Conservation (phyloP, 2,797 vertebrate species). For the Poecilia velifera region DNA sequence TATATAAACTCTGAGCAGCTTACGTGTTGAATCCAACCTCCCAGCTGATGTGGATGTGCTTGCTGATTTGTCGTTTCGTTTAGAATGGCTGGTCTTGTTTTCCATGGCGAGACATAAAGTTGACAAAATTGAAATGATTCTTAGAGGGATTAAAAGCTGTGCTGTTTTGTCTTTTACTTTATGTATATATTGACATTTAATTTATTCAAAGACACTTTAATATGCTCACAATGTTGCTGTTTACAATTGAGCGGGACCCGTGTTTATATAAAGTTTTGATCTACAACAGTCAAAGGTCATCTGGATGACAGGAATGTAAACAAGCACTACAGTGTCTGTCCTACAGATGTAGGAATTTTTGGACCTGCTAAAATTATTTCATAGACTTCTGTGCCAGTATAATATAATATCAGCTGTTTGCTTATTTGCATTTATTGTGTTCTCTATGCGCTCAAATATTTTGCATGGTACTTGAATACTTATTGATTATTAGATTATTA, state of each 20-base stretch:
- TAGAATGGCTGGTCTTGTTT: not conserved
- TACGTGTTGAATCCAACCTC: not conserved
- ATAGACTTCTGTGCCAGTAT: not conserved
- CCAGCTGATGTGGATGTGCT: not conserved
- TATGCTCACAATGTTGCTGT: not conserved
- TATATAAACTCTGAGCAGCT: not conserved
- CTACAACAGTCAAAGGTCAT: not conserved
- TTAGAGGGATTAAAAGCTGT: not conserved
- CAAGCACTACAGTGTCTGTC: not conserved
- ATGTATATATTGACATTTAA: not conserved
- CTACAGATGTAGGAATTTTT: not conserved
- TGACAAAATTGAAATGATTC: not conserved
- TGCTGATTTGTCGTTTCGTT: not conserved
- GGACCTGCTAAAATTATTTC: not conserved
- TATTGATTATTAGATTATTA: not conserved
- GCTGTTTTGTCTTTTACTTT: not conserved
- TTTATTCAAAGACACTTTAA: not conserved
- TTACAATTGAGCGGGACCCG: not conserved
- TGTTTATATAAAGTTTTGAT: not conserved
- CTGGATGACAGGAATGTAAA: not conserved
- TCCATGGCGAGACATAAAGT: not conserved
- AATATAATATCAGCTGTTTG: constrained; percentile 13
- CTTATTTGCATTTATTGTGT: constrained; percentile 20
- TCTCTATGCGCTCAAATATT: not conserved
- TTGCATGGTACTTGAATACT: constrained; percentile 3